These are phyloP conservation scores for Pelobates fuscus DNA, from an alignment of 2,113 vertebrate species.

Conservation along the genomic window DNA sequence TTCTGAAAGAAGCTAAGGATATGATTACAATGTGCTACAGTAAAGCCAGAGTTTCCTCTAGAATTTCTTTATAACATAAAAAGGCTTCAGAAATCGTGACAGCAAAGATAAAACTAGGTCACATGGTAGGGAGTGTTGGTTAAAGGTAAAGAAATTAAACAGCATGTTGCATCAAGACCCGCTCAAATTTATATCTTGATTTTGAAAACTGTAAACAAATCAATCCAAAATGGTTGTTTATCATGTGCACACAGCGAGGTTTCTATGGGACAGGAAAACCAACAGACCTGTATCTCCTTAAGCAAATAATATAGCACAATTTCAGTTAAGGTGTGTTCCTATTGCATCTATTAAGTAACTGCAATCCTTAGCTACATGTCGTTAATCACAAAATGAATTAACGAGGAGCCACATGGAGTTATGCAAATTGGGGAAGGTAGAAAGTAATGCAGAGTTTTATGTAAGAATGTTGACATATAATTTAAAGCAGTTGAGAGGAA, in stretches of 20 bases:
- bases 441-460: conserved; percentile 4
- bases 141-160: background rate
- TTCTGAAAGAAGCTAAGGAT: background rate
- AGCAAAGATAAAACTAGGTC: background rate
- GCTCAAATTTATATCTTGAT: too few species aligned
- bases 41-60: too few species aligned
- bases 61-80: background rate
- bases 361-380: background rate
- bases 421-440: background rate
- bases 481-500: background rate
- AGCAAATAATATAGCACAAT: conserved; percentile 4
- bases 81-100: conserved; percentile 3
- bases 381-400: conserved; percentile 18
- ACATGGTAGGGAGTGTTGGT: background rate
- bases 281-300: background rate
- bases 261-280: background rate
- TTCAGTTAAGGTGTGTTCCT: background rate
- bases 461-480: conserved; percentile 10
- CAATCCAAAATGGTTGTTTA: background rate
- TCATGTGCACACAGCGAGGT: background rate
- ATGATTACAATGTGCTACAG: background rate
- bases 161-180: background rate
- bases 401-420: background rate
- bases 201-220: too few species aligned
- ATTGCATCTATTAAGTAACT: background rate